Conservation (phyloP, 2,797 vertebrate species). For the Tiaroga cobitis region DNA sequence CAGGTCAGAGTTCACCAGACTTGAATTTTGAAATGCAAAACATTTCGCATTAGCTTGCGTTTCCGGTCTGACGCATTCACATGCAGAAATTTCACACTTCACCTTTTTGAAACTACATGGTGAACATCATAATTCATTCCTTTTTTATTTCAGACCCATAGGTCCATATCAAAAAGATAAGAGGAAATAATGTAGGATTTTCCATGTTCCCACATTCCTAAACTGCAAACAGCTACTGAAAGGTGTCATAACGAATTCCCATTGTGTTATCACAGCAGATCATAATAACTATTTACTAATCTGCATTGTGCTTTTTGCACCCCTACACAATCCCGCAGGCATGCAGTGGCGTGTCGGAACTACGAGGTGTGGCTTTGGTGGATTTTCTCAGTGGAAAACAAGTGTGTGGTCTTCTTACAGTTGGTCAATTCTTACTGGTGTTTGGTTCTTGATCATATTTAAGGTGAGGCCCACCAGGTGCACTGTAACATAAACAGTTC, state of each 20-base stretch:
- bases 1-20: neutral
- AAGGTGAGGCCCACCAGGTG: constrained; percentile 29
- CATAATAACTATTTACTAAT: constrained; percentile 35
- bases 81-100: neutral
- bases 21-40: neutral
- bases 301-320: constrained; percentile 2
- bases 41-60: neutral
- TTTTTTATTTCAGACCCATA: too few species aligned
- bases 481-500: constrained; percentile 27
- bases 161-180: too few species aligned
- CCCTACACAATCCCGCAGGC: neutral
- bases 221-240: neutral
- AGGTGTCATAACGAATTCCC: constrained; percentile 21
- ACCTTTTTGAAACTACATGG: neutral
- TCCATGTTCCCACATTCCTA: neutral
- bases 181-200: neutral
- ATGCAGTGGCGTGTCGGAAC: constrained; percentile 37
- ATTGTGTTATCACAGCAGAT: constrained; percentile 22
- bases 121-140: neutral
- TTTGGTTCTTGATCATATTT: constrained; percentile 28
- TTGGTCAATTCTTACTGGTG: neutral
- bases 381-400: constrained; percentile 42
- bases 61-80: neutral
- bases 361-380: constrained; percentile 28
- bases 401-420: constrained; percentile 18